These are phyloP conservation scores for Tuta absoluta DNA, from an alignment of 2,888 invertebrate genomes.

Conservation along the genomic window DNA sequence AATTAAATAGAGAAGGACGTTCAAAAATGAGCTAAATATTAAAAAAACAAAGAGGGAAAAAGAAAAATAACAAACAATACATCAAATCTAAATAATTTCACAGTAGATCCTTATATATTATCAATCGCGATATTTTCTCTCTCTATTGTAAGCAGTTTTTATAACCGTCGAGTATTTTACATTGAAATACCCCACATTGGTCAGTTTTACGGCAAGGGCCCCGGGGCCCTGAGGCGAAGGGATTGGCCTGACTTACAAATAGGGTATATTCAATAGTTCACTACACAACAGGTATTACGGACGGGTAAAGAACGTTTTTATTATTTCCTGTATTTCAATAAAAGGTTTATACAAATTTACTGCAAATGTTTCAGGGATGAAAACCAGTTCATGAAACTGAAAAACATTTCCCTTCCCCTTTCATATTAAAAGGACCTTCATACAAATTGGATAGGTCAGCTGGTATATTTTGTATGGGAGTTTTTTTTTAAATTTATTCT, in stretches of 20 bases:
- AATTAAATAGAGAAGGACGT: no score
- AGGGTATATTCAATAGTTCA: slow-evolving; percentile 10
- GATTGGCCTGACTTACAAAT: slow-evolving; percentile 20
- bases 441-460: no score
- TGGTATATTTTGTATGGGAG: no score
- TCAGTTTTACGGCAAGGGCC: slow-evolving; percentile 17
- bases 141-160: background rate
- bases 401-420: no score
- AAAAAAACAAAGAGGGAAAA: no score
- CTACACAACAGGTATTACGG: slow-evolving; percentile 8
- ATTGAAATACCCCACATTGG: slow-evolving; percentile 20
- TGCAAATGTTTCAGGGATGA: no score
- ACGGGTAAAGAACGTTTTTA: background rate
- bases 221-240: background rate
- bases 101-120: background rate
- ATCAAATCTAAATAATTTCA: background rate
- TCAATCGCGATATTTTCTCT: background rate
- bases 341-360: background rate
- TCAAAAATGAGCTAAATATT: no score
- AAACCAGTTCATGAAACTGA: no score
- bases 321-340: background rate
- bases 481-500: no score
- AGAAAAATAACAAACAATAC: background rate
- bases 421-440: no score
- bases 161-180: slow-evolving; percentile 9